These are phyloP conservation scores for Zapus hudsonius DNA, from an alignment of 2,113 vertebrate species.

Conservation along the genomic window DNA sequence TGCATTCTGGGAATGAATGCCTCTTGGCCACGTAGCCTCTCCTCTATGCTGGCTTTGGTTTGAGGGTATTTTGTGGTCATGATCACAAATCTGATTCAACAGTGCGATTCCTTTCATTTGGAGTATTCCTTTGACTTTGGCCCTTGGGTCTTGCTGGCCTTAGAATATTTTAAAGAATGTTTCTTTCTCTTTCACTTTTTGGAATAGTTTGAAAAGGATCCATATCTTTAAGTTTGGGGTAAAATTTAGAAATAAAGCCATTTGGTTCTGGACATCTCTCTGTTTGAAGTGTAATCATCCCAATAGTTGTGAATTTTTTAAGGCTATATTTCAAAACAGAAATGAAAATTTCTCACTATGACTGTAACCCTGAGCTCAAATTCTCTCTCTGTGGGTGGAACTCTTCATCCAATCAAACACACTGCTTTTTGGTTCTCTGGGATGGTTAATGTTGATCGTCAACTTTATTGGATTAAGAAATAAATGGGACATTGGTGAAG, in stretches of 20 bases:
- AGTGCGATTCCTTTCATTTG: not conserved
- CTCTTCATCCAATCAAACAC: not conserved
- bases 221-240: not conserved
- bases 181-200: not conserved
- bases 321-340: not conserved
- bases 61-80: not conserved
- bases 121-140: not conserved
- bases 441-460: not conserved
- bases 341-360: not conserved
- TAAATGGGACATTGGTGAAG: not conserved
- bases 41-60: not conserved
- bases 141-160: not conserved
- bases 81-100: not conserved
- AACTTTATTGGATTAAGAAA: not conserved
- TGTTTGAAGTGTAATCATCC: not conserved
- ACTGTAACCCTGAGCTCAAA: too few relatives aligned
- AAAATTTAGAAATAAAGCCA: not conserved
- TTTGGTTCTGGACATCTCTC: not conserved
- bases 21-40: fast-evolving
- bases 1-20: not conserved
- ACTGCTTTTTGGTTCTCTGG: not conserved
- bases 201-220: not conserved
- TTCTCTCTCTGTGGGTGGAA: not conserved
- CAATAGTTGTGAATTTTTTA: not conserved
- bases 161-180: not conserved